Conservation (phyloP, 2,797 vertebrate species). For the Leptatherina wallacei region DNA sequence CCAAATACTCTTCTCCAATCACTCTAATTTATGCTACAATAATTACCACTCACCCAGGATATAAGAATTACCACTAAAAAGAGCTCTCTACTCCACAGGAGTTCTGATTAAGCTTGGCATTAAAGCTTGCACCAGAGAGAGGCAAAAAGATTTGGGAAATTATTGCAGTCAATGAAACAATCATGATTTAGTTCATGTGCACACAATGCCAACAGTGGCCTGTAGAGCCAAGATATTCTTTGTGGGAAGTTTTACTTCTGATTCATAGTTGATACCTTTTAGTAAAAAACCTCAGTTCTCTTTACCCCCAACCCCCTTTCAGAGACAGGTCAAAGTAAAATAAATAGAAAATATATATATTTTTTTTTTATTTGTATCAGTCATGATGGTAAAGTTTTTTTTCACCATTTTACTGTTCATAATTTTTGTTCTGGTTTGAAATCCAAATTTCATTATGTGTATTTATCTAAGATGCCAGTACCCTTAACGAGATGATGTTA, state of each 20-base stretch:
- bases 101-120: slow-evolving; percentile 78
- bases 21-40: slow-evolving; percentile 84
- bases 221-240: background rate
- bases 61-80: slow-evolving; percentile 74
- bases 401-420: too few species aligned
- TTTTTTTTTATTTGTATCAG: too few species aligned
- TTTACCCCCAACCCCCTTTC: background rate
- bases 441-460: background rate
- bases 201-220: slow-evolving; percentile 37
- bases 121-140: slow-evolving; percentile 72
- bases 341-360: background rate
- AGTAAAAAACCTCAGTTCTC: background rate
- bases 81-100: slow-evolving; percentile 72
- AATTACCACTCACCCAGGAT: slow-evolving; percentile 81
- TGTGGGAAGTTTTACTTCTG: background rate
- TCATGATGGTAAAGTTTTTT: too few species aligned
- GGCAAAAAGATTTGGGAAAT: slow-evolving; percentile 59
- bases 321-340: too few species aligned
- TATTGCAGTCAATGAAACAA: slow-evolving; percentile 71
- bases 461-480: background rate
- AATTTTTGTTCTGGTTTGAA: too few species aligned
- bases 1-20: slow-evolving; percentile 74
- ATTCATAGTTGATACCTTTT: background rate
- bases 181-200: slow-evolving; percentile 51
- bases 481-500: background rate